Evolutionary conservation across 1,140 invertebrate species (phyloP), one percentile per base, ranked within the genome.

Genomic region (Portunus trituberculatus): DNA sequence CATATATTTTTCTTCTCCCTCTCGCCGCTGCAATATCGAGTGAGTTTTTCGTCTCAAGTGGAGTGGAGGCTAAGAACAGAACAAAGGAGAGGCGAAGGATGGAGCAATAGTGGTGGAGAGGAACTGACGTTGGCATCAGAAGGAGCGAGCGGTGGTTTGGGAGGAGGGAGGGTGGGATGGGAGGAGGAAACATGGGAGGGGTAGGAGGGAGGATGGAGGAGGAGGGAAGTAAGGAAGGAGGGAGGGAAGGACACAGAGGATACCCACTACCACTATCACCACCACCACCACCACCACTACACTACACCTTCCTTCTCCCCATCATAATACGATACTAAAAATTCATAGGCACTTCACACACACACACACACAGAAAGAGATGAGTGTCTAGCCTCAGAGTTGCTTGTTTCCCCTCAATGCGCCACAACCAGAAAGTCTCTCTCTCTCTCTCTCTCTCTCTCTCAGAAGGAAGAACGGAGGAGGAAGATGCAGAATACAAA

Each of bases 241-340:
- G 31, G 52, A 29, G 28, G 91, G 52, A 20, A 4, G 31, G 93
- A 67, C 20, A 39, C 84, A 29, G 25, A 94, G 46, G 93, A 89
- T 88, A 89, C 84, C 90, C 90, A 91, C 89, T 46, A 29, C 48
- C 28, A 59, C 67, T 25, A 84, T 52, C 76, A 92, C 91, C 45
- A n/a, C 32, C 48, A 12, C 91, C 28, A 20, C 16, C 91, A 39
- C 39, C 39, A 12, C 45, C 31, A 28, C 25, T 29, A 12, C 52
- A 29, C 91, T 29, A 8, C n/a, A 59, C 89, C 45, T 29, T 48
- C 89, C n/a, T 45, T 48, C 46, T 48, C 45, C 32, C 89, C 28
- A 52, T 20, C 45, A 20, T 29, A 39, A 39, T 10, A 14, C 89
- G 28, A 29, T 59, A 46, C 89, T 52, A 48, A 59, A 20, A 39